Conservation (phyloP, 2,797 vertebrate genomes). For the Sebastes reedi region DNA sequence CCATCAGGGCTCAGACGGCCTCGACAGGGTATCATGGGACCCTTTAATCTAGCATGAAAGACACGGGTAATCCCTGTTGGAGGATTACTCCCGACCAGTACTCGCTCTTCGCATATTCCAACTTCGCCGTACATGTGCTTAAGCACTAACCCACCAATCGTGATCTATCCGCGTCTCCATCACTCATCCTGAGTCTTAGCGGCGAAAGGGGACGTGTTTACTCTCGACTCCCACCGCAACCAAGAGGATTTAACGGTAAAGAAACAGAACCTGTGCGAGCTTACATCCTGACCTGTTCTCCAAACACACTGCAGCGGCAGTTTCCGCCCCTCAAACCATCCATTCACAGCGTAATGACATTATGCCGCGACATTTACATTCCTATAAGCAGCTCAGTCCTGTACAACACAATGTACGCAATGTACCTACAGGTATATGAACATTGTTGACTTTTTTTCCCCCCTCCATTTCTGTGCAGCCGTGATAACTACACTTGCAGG, state of each 20-base stretch:
- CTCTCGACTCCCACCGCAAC: slow-evolving; percentile 41
- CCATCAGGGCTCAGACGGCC: slow-evolving; percentile 41
- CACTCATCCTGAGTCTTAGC: slow-evolving; percentile 60
- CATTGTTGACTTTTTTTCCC: neutral
- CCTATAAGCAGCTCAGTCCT: neutral
- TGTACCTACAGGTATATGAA: neutral
- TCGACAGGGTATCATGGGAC: slow-evolving; percentile 56
- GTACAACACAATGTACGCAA: neutral
- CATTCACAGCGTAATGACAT: slow-evolving; percentile 10
- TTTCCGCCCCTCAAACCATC: slow-evolving; percentile 2
- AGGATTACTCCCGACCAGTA: slow-evolving; percentile 69
- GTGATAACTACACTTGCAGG: neutral
- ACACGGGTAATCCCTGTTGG: slow-evolving; percentile 73
- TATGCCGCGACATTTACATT: slow-evolving; percentile 15
- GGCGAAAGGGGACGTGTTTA: slow-evolving; percentile 50
- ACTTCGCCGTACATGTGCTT: slow-evolving; percentile 60
- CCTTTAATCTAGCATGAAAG: slow-evolving; percentile 75
- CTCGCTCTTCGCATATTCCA: slow-evolving; percentile 56
- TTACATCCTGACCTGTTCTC: slow-evolving; percentile 48
- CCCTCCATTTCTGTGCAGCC: neutral
- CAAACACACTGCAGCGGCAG: neutral
- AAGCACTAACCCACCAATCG: slow-evolving; percentile 64
- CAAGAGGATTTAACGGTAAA: slow-evolving; percentile 57
- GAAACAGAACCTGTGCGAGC: slow-evolving; percentile 46
- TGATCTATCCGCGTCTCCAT: slow-evolving; percentile 37